These are phyloP conservation scores for Anaspis maculata DNA, from an alignment of 2,888 invertebrate species.

Conservation along the genomic window DNA sequence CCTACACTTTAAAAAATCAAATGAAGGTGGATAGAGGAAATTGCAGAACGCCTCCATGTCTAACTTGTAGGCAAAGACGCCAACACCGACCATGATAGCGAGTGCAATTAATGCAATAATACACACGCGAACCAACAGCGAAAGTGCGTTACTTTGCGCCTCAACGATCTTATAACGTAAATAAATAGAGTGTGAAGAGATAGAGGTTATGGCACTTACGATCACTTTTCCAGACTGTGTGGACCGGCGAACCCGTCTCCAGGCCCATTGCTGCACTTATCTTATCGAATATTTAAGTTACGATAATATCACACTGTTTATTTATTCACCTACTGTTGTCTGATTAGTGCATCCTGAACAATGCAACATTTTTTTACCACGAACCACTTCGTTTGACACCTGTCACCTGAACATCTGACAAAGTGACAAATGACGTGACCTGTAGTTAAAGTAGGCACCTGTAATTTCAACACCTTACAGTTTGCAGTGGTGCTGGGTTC, in stretches of 20 bases:
- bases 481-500: too few species aligned
- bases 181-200: background rate
- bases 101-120: conserved; percentile 6
- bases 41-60: conserved; percentile 23
- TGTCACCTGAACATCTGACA: too few species aligned
- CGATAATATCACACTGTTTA: conserved; percentile 12
- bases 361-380: too few species aligned
- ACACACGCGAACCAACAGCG: too few species aligned
- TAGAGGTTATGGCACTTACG: conserved; percentile 41
- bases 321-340: too few species aligned
- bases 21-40: conserved; percentile 24
- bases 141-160: too few species aligned
- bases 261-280: conserved; percentile 27
- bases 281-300: conserved; percentile 15
- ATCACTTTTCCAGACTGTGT: conserved; percentile 56
- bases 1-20: conserved; percentile 23
- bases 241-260: conserved; percentile 44
- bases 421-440: too few species aligned
- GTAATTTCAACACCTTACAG: too few species aligned
- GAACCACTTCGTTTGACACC: too few species aligned
- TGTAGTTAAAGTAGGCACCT: too few species aligned
- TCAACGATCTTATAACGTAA: too few species aligned
- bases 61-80: conserved; percentile 12
- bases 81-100: conserved; percentile 20
- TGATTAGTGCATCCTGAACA: too few species aligned